phyloP scores from a whole-genome alignment of 2,888 invertebrate species.

The Agapetus fuscipes region DNA sequence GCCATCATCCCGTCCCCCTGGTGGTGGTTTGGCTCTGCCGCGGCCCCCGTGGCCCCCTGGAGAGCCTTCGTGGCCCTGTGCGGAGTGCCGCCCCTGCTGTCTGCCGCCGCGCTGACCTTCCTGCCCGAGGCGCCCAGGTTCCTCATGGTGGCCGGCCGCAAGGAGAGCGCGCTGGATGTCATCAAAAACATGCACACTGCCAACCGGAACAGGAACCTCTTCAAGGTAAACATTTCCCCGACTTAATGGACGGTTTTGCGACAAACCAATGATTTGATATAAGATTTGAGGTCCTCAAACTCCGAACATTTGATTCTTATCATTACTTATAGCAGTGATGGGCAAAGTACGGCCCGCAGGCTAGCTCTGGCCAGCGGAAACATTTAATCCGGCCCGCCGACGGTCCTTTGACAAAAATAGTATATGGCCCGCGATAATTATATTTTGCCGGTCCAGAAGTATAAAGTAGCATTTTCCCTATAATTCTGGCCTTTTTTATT shows the following conservation, averaged over 20 bases:
- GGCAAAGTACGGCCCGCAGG: too few species aligned
- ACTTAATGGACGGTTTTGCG: background rate
- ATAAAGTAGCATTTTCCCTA: too few species aligned
- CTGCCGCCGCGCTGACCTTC: conserved; percentile 39
- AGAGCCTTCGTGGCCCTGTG: conserved; percentile 53
- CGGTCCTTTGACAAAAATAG: too few species aligned
- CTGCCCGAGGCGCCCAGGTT: conserved; percentile 51
- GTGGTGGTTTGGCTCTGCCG: conserved; percentile 22
- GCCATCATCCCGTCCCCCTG: conserved; percentile 28
- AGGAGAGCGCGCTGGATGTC: conserved; percentile 41
- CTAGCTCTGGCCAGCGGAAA: too few species aligned
- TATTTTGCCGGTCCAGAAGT: too few species aligned
- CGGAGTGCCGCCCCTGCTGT: conserved; percentile 45
- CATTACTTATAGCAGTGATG: too few species aligned
- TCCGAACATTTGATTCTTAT: too few species aligned
- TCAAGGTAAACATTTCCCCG: conserved; percentile 16
- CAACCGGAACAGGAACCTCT: conserved; percentile 34
- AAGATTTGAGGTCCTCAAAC: too few species aligned
- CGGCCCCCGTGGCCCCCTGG: conserved; percentile 39
- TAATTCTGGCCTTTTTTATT: too few species aligned
- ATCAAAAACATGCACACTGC: conserved; percentile 45
- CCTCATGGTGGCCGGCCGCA: conserved; percentile 40
- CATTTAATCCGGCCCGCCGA: too few species aligned
- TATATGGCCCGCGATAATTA: too few species aligned
- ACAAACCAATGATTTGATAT: background rate